These are phyloP conservation scores for Papilio elwesi DNA, from an alignment of 2,888 invertebrate genomes.

Conservation along the genomic window DNA sequence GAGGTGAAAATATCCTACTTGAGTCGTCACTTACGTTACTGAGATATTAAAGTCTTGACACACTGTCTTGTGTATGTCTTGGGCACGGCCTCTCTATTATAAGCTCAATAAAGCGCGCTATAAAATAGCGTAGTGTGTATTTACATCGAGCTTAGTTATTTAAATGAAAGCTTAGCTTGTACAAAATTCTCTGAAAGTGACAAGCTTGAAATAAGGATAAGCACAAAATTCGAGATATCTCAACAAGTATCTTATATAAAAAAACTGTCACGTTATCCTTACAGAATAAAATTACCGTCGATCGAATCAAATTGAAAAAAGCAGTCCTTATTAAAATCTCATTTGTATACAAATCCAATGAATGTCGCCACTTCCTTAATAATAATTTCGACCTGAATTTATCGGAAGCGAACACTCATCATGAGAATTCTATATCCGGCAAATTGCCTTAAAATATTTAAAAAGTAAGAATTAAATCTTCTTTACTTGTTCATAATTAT, in stretches of 20 bases:
- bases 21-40: no score
- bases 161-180: no score
- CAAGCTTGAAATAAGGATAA: neutral
- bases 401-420: slow-evolving; percentile 28
- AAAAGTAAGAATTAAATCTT: slow-evolving; percentile 15
- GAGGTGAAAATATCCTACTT: no score
- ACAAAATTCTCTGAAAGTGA: no score
- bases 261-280: neutral
- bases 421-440: slow-evolving; percentile 22
- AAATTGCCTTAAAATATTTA: slow-evolving; percentile 12
- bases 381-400: slow-evolving; percentile 20
- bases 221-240: neutral
- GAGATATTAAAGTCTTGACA: no score
- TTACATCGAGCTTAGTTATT: no score
- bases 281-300: slow-evolving; percentile 1
- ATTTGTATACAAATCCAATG: slow-evolving; percentile 27
- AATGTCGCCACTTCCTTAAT: slow-evolving; percentile 19
- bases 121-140: no score
- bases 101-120: no score
- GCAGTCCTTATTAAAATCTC: slow-evolving; percentile 18
- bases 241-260: neutral
- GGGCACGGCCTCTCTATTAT: no score
- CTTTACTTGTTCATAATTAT: neutral
- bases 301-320: slow-evolving; percentile 11
- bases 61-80: no score